These are phyloP conservation scores for Azemiops feae DNA, from an alignment of 2,113 vertebrate genomes.

Conservation along the genomic window DNA sequence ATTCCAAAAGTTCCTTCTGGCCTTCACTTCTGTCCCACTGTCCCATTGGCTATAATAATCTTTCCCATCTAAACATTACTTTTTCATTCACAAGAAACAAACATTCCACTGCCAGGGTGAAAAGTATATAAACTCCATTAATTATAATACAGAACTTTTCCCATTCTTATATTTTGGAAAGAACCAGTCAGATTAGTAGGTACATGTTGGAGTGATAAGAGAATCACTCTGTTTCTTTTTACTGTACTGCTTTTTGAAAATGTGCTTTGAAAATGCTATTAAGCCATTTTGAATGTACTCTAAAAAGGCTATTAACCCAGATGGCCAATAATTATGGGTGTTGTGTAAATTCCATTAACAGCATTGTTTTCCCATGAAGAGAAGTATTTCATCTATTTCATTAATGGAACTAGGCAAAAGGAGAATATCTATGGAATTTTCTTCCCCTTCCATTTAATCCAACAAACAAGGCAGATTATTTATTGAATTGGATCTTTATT, in stretches of 20 bases:
- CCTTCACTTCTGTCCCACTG: background rate
- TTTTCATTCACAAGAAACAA: constrained; percentile 10
- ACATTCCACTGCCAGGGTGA: background rate
- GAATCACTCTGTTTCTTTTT: background rate
- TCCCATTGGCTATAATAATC: constrained; percentile 6
- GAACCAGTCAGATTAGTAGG: background rate
- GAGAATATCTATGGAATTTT: background rate
- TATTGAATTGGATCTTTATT: background rate
- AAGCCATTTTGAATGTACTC: background rate
- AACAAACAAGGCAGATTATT: background rate
- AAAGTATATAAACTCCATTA: background rate
- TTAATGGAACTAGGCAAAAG: background rate
- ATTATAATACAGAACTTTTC: background rate
- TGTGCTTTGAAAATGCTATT: background rate
- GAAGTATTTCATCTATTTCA: background rate
- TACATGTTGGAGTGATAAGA: background rate
- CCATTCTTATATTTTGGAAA: background rate
- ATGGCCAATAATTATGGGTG: background rate
- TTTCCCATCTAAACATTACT: background rate
- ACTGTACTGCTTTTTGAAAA: background rate
- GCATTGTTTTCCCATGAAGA: background rate
- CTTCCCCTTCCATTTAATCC: background rate
- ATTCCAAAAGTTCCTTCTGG: background rate
- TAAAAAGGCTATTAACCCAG: background rate
- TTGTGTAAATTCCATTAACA: background rate